Base-by-base conservation (phyloP, 1,140 invertebrate genomes). In the Sweltsa coloradensis region DNA sequence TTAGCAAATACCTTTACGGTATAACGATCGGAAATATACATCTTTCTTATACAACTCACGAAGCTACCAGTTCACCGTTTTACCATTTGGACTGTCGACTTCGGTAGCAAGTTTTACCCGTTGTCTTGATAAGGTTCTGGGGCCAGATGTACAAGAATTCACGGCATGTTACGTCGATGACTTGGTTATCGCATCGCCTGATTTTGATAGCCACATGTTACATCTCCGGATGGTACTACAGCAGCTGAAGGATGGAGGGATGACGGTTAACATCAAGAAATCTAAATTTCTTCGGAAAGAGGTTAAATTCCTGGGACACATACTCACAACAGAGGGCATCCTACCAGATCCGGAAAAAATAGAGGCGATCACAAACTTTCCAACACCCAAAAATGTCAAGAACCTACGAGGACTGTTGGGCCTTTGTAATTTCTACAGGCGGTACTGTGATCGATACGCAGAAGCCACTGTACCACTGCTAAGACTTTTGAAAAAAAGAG, bases 221-320 rank as follows among this genome's bases (percentile, higher is more conserved):
- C 13, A 5, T 5, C 45, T 9, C 48, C 51, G 40, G 1, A 11
- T 24, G 54, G 13, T 55, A 49, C 19, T 43, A 42, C 36, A 41
- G 48, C 11, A 50, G 46, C 16, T 55, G 22, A n/a, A 23, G 41
- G 26, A 53, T 7, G 49, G 64, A 5, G 58, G 60, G 21, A 50
- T 74, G 2, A 70, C 65, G 23, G 54, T 72, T 1, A 72, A 66
- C 27, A 51, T 64, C 1, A 47, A 56, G 45, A 69, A 71, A 55
- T 64, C n/a, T 29, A 47, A 64, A 27, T 71, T 73, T 51, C 61
- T 56, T 14, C 49, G 58, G 37, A 47, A 41, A 13, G 51, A 63
- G 39, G 37, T 70, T 5, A 48, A 55, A 19, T 70, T 65, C 47
- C 47, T 70, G 21, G 68, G 68, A 1, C 59, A 59, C 23, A 11